These are phyloP conservation scores for Steinernema carpocapsae DNA, from an alignment of 2,888 invertebrate species.

Conservation along the genomic window DNA sequence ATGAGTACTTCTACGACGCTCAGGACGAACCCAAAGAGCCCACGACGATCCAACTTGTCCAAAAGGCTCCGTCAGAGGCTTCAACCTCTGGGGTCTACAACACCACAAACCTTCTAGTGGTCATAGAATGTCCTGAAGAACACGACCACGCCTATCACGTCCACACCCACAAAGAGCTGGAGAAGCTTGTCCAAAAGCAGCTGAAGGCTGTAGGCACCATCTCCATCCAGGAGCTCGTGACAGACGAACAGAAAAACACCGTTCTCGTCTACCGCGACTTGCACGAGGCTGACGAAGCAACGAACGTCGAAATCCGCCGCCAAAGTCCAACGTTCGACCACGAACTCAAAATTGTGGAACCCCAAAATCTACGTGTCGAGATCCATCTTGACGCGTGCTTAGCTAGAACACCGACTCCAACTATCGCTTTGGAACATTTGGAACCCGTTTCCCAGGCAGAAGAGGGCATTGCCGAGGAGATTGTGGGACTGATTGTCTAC, in stretches of 20 bases:
- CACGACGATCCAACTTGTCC: neutral
- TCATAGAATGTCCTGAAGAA: slow-evolving; percentile 14
- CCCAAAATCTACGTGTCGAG: neutral
- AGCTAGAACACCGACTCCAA: neutral
- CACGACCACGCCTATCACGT: slow-evolving; percentile 15
- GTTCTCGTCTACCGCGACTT: slow-evolving; percentile 39
- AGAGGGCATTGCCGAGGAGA: slow-evolving; percentile 36
- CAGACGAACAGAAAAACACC: slow-evolving; percentile 14
- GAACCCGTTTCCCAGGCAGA: slow-evolving; percentile 25
- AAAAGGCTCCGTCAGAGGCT: slow-evolving; percentile 15
- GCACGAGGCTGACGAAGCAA: slow-evolving; percentile 51
- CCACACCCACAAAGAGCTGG: neutral
- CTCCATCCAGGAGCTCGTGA: slow-evolving; percentile 14
- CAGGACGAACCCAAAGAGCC: neutral
- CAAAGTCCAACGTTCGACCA: slow-evolving; percentile 52
- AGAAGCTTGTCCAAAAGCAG: neutral
- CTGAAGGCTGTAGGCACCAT: slow-evolving; percentile 17
- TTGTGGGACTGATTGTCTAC: slow-evolving; percentile 31
- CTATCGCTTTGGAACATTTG: neutral
- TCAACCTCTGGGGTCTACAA: slow-evolving; percentile 28
- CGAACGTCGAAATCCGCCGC: slow-evolving; percentile 52
- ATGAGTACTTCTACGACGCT: slow-evolving; percentile 9
- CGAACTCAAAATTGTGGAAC: slow-evolving; percentile 55
- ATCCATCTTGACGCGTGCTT: slow-evolving; percentile 4
- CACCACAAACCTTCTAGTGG: slow-evolving; percentile 7